Percentiles rank a stretch among this genome's conserved stretches.
phyloP scores from a whole-genome alignment of 2,113 vertebrate genomes.

The Triplophysa tibetana region DNA sequence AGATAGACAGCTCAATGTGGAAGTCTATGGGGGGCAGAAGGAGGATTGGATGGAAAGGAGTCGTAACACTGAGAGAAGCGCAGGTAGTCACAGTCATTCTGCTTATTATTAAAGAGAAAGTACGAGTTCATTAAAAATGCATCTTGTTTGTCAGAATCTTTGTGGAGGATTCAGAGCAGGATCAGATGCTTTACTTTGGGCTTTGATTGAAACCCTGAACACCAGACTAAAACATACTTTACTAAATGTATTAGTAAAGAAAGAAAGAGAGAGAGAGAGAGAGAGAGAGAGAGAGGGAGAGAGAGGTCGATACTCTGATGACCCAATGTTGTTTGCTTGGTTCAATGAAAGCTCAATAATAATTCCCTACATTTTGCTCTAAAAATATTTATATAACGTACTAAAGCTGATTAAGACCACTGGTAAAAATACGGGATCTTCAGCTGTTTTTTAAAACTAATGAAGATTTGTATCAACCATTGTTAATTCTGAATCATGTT shows the following conservation, averaged over 20 bases:
- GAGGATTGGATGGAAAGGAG: not conserved
- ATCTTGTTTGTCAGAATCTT: slow-evolving; percentile 27
- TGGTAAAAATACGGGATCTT: not conserved
- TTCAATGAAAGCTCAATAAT: not conserved
- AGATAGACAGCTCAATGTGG: slow-evolving; percentile 4
- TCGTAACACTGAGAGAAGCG: not conserved
- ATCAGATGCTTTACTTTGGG: slow-evolving; percentile 31
- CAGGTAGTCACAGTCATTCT: not conserved
- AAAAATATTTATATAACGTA: not conserved
- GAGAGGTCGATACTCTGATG: too few species aligned
- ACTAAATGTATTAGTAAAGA: slow-evolving; percentile 32
- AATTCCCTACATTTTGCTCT: not conserved
- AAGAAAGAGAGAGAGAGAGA: slow-evolving; percentile 6
- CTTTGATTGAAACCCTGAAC: slow-evolving; percentile 24
- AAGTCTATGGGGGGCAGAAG: not conserved
- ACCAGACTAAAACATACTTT: not conserved
- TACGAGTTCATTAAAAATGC: slow-evolving; percentile 40
- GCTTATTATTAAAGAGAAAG: slow-evolving; percentile 13
- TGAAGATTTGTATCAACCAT: not conserved
- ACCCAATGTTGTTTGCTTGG: too few species aligned
- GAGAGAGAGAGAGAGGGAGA: too few species aligned
- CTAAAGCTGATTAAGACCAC: not conserved
- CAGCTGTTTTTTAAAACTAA: not conserved
- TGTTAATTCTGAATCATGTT: slow-evolving; percentile 26
- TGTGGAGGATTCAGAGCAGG: not conserved